Base-by-base conservation (phyloP, 2,113 vertebrate species). In the Silurus asotus region DNA sequence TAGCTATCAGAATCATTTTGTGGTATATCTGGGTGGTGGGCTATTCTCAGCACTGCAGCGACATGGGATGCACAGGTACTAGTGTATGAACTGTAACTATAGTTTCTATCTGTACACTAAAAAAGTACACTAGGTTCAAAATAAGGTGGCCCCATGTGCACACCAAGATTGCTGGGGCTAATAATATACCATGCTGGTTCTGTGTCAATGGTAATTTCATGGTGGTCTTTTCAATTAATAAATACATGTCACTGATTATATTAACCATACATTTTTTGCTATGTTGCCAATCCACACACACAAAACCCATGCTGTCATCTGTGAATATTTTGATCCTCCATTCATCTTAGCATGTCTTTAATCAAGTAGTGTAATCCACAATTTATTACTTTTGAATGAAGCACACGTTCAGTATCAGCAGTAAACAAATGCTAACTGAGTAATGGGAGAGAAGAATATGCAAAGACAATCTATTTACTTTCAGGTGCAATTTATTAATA, bases 281-380 rank as follows among this genome's bases (percentile, higher is more conserved):
- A 59, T 59, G 15, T 51, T 61, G 77, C 77, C 84, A 81, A 80
- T 61, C 48, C 72, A 58, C 55, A 51, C 77, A 80, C 17, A 79
- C 51, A 85, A 67, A 85, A 25, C 51, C 53, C 65, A 74, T 74
- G 77, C 23, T 28, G 59, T 85, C 75, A 80, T 75, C 45, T 84
- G 7, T n/a, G n/a, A 14, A 75, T 59, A 72, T 20, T 76, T 61
- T 45, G n/a, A 77, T 77, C 23, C 19, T 56, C 17, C 7, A 58
- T 37, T 25, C 45, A 76, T 70, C 19, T 28, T 84, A 84, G 61
- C 8, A 8, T 86, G 84, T 61, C 45, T 86, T 81, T 86, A 86
- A 86, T 81, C 23, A 86, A 51, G 78, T 62, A 74, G 48, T 82
- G 11, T 74, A 59, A 51, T 86, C n/a, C 65, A 74, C 45, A 74